Evolutionary conservation across 1,140 invertebrate species (phyloP), one percentile per base, ranked within the genome.

Genomic region (Diorhabda carinulata): DNA sequence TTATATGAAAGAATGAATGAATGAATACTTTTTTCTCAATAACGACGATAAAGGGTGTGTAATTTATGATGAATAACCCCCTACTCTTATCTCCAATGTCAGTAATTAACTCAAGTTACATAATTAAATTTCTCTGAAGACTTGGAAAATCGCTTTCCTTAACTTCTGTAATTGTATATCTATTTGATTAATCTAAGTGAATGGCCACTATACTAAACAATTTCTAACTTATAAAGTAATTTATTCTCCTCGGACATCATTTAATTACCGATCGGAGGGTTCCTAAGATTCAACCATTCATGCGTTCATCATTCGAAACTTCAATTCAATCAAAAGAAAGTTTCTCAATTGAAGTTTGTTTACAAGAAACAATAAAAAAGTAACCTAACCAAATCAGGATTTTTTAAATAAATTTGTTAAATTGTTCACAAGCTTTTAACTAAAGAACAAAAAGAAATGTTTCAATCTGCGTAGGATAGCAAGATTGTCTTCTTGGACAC

Each of bases 171-270:
- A 62, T 68, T 45, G 65, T 45, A 25, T 25, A 67, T 67, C 65
- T 67, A 59, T 57, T 67, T 67, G 68, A 69, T 69, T 69, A 69
- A 69, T 69, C 58, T 52, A 25, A 58, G 44, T 58, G 61, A 60
- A 65, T 60, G 47, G 63, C 58, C 68, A 45, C 43, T 60, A 57
- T 52, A 59, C 62, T 63, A 45, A 69, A 69, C 68, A 69, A 69
- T 69, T 52, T 52, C 61, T 40, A 69, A 69, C 56, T 69, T 69
- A 68, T 69, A 69, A 69, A 64, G 61, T 65, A 69, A 69, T 69
- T 69, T 69, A 69, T 69, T 52, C 47, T 68, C n/a, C 58, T 69
- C 68, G 68, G 68, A 69, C 68, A 65, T 69, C 68, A 52, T 69
- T 69, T 69, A 69, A 69, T 69, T 65, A 69, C 68, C 57, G 57